Conservation (phyloP, 1,140 invertebrate species). For the Matsumurasca onukii region DNA sequence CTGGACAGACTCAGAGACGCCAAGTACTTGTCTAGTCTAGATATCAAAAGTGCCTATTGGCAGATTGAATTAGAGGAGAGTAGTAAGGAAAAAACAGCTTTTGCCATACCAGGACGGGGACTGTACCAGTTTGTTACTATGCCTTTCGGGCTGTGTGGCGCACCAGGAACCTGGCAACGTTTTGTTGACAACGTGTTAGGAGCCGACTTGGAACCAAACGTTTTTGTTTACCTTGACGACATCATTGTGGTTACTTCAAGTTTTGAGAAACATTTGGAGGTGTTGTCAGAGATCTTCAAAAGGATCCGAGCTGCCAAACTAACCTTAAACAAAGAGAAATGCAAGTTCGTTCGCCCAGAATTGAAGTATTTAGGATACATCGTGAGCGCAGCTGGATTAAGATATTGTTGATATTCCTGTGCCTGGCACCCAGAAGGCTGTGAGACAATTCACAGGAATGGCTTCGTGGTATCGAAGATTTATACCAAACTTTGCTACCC, state of each 20-base stretch:
- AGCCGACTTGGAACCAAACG: background rate
- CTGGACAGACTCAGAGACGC: background rate
- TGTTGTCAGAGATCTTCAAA: background rate
- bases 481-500: constrained; percentile 1
- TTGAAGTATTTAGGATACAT: constrained; percentile 1
- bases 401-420: background rate
- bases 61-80: background rate
- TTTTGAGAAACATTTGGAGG: constrained; percentile 1
- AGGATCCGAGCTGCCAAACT: background rate
- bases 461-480: background rate
- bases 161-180: background rate
- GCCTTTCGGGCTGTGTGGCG: background rate
- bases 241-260: background rate
- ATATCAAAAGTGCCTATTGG: background rate
- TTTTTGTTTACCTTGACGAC: constrained; percentile 10
- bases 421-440: background rate
- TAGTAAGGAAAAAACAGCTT: background rate
- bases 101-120: background rate
- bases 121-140: background rate
- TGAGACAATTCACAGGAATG: background rate
- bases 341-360: background rate
- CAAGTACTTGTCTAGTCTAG: background rate
- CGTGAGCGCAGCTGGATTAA: background rate
- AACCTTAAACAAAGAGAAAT: constrained; percentile 3
- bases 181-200: background rate